These are phyloP conservation scores for Ceratosolen fusciceps DNA, from an alignment of 1,140 invertebrate species.

Conservation along the genomic window DNA sequence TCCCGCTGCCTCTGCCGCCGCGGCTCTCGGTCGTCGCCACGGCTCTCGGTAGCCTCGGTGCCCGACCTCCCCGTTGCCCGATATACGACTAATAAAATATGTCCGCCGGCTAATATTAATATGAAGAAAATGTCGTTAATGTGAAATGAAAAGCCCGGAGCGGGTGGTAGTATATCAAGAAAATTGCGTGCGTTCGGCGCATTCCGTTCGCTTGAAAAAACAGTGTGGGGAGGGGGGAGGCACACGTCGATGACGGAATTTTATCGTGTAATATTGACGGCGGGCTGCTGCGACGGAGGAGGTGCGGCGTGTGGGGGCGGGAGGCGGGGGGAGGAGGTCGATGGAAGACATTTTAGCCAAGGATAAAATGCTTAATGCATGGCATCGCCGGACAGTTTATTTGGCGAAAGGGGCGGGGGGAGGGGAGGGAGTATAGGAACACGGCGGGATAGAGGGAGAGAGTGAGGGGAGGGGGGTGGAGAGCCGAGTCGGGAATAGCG, in stretches of 20 bases:
- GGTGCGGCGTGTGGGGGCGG: slow-evolving; percentile 26
- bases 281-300: slow-evolving; percentile 4
- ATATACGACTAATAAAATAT: neutral
- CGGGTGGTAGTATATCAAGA: neutral
- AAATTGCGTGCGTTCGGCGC: slow-evolving; percentile 1
- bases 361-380: slow-evolving; percentile 55
- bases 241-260: slow-evolving; percentile 31
- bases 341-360: slow-evolving; percentile 52
- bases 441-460: slow-evolving; percentile 52
- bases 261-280: slow-evolving; percentile 20
- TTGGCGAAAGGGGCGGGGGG: slow-evolving; percentile 42
- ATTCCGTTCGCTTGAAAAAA: neutral
- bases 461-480: slow-evolving; percentile 37
- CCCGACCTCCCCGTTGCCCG: no score
- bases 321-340: slow-evolving; percentile 31
- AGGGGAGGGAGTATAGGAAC: slow-evolving; percentile 42
- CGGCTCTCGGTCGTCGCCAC: no score
- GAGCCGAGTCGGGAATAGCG: slow-evolving; percentile 50
- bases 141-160: slow-evolving; percentile 14
- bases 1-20: no score
- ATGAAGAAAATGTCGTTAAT: neutral
- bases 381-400: slow-evolving; percentile 52
- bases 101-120: neutral
- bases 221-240: neutral
- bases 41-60: no score